These are phyloP conservation scores for Pterois miles DNA, from an alignment of 2,797 vertebrate genomes.

Conservation along the genomic window DNA sequence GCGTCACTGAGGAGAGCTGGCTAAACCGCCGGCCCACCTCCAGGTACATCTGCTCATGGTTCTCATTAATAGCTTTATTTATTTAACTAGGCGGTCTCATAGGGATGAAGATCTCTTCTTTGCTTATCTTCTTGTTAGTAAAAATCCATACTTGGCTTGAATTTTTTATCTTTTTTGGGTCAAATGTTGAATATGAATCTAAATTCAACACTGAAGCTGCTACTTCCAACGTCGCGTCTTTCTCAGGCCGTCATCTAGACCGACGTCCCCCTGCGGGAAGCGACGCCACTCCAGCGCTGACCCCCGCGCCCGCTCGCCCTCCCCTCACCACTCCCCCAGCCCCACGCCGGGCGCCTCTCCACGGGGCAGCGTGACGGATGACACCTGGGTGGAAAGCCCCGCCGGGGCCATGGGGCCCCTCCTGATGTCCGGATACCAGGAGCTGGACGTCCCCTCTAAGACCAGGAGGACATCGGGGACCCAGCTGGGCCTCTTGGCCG, in stretches of 20 bases:
- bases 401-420: constrained; percentile 79
- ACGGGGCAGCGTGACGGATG: constrained; percentile 91
- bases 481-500: constrained; percentile 75
- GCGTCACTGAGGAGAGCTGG: constrained; percentile 95
- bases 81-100: background rate
- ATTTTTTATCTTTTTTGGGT: background rate
- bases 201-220: background rate
- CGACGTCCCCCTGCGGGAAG: constrained; percentile 94
- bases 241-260: constrained; percentile 89
- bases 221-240: background rate
- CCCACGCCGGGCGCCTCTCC: constrained; percentile 89
- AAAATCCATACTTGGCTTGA: background rate
- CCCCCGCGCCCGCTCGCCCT: constrained; percentile 85
- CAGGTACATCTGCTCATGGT: constrained; percentile 71
- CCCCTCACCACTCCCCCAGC: constrained; percentile 91
- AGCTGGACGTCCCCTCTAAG: constrained; percentile 94
- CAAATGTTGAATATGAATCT: background rate
- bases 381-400: constrained; percentile 88
- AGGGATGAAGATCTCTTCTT: background rate
- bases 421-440: constrained; percentile 83
- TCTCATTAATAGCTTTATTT: background rate
- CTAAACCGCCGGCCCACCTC: constrained; percentile 89
- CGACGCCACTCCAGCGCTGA: constrained; percentile 92
- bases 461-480: constrained; percentile 88
- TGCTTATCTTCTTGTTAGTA: background rate